Base-by-base conservation (phyloP, 2,797 vertebrate genomes). In the Bradypodion ventrale region DNA sequence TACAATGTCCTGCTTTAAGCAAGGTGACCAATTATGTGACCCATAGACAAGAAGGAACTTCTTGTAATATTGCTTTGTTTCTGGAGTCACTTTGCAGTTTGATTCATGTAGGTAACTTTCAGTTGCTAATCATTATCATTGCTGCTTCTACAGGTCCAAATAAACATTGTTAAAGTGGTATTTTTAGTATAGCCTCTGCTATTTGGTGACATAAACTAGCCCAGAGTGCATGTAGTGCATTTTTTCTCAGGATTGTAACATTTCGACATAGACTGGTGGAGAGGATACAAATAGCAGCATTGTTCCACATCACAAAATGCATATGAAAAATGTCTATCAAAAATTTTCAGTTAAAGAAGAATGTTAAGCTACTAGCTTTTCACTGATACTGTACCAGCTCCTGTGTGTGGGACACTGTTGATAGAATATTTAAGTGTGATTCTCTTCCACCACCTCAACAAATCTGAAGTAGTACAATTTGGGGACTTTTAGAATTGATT, bases 1-100 rank as follows among this genome's bases (percentile, higher is more conserved):
- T 85, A 80, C 63, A 46, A 49, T 69, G 80, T 85, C 85, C 37
- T 16, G 4, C 63, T 69, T 46, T 74, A 81, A 75, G 63, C 63
- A 75, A 69, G 19, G 6, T 75, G 68, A 75, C 49, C 37, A 80
- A 80, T 85, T 52, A 46, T 81, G 84, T 37, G 56, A 56, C 35
- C 15, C 23, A 69, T 25, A 7, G 52, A 70, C 49, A 70, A 29
- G 32, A 72, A 21, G 4, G 25, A 13, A 16, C 70, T 63, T 75
- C 21, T 75, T 85, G 32, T 81, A 69, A 16, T 46, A 62, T 74
- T 35, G 74, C 40, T 75, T 15, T n/a, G 21, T 37, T 37, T 42
- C 62, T 37, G 37, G 23, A 76, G 8, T 35, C 75, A 12, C 32
- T 69, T 15, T 42, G 52, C 60, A 46, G 49, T 37, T 37, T 68